Evolutionary conservation across 1,140 invertebrate genomes (phyloP), one percentile per base, ranked within the genome.

Genomic region (Drosophila quadrilineata): DNA sequence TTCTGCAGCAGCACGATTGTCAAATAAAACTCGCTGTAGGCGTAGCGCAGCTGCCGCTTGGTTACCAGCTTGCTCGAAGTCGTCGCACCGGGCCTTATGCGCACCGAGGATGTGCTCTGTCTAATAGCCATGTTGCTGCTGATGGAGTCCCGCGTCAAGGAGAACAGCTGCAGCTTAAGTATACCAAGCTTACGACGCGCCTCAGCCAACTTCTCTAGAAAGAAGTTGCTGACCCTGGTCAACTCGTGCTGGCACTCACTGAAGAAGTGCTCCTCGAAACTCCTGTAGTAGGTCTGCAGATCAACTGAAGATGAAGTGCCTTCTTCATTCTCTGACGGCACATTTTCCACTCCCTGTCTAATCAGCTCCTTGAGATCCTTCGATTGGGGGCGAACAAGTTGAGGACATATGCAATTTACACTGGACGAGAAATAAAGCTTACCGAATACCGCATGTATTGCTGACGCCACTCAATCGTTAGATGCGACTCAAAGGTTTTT

Each of bases 11-110:
- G 92, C 65, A 99, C 98, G 10, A 99, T 88, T 71, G 96, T 98
- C 0, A 99, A 92, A 89, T 99, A 99, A 91, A 99, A 99, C 91
- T 99, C 99, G 71, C 96, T 98, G 90, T 99, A 99, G 0, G 98
- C 98, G 40, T 98, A 91, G 90, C 99, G 98, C 5, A 99, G 89
- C 82, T 99, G 98, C 71, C 97, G 75, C 38, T 92, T 92, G 40
- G 91, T 88, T 67, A 88, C 89, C 33, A 91, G 40, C 91, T 88
- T 68, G 79, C 40, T 91, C 66, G 62, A 92, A 92, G 38, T 29
- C 5, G 36, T 24, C 0, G 43, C 49, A 10, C 29, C 22, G 89
- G 17, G 72, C 10, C n/a, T n/a, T n/a, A 19, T 24, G 16, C 53
- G 46, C n/a, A 31, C 26, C 12, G 9, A 14, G 26, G 22, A 9